Base-by-base conservation (phyloP, 2,888 invertebrate species). In the Clanis bilineata region DNA sequence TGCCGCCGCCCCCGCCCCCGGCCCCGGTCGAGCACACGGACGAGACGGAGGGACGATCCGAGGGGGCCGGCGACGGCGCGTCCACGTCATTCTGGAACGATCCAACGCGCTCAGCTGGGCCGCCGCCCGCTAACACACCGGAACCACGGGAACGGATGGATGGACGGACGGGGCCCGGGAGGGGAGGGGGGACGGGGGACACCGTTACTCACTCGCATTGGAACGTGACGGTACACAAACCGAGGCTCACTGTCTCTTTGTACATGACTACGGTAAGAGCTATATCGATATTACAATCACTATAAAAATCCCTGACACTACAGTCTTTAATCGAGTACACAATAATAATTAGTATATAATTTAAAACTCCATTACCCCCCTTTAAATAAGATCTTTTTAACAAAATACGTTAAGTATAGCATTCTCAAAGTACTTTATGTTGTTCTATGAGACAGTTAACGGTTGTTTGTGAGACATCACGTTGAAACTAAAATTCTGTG, bases 41-140 rank as follows among this genome's bases (percentile, higher is more conserved):
- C 76, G 83, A 79, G 73, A 73, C 80, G 76, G 87, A 85, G 67
- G 75, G 68, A 64, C 82, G 82, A 79, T 83, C 83, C 76, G 90
- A 87, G 65, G 82, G 75, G 67, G 83, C 73, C 83, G 90, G 90
- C 76, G 90, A 83, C 76, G 91, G 90, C 79, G 90, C 91, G 76
- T 92, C 91, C 83, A 90, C 90, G 77, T 92, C 91, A 91, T 91
- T 91, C 91, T 91, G 91, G 86, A 91, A 90, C 86, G 79, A 88
- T 85, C 87, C 89, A 88, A 85, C 86, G 87, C 86, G 87, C 87
- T 87, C 83, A 88, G 86, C 88, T 83, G 82, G 77, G 79, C 81
- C 80, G 82, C 80, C 83, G 83, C 82, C 81, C 83, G 86, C 88
- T 85, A 86, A 28, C 77, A 85, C 80, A 80, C 79, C 79, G 74